Conservation (phyloP, 1,140 invertebrate species). For the Caenorhabditis inopinata region DNA sequence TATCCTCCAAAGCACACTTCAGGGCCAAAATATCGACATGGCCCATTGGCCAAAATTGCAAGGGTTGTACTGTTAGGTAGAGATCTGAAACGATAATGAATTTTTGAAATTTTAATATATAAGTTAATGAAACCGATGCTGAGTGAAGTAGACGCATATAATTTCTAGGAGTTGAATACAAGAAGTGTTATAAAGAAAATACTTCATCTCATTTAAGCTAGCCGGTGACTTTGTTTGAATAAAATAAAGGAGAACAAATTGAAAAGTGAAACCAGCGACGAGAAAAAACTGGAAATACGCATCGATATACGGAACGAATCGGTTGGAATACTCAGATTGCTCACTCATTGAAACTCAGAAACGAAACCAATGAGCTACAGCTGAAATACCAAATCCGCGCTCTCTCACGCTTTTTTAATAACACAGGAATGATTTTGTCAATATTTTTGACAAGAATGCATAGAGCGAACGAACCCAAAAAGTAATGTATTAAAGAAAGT, state of each 20-base stretch:
- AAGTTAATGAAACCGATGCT: not conserved
- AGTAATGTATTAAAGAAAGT: no score
- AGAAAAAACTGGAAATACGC: constrained; percentile 1
- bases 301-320: not conserved
- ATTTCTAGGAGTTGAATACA: not conserved
- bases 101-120: not conserved
- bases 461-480: no score
- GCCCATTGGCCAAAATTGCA: not conserved
- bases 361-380: no score
- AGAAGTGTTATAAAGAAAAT: constrained; percentile 4
- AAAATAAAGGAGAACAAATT: not conserved
- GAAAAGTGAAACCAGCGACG: not conserved
- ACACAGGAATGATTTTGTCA: not conserved
- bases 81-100: not conserved
- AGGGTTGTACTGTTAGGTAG: constrained; percentile 8
- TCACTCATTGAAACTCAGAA: not conserved
- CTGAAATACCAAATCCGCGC: no score
- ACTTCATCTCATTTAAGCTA: not conserved
- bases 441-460: no score
- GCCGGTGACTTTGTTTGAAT: not conserved
- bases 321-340: constrained; percentile 3
- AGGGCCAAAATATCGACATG: not conserved
- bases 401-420: no score
- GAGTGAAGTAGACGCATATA: not conserved
- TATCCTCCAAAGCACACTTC: not conserved